Conservation (phyloP, 2,888 invertebrate species). For the Euzophera pinguis region DNA sequence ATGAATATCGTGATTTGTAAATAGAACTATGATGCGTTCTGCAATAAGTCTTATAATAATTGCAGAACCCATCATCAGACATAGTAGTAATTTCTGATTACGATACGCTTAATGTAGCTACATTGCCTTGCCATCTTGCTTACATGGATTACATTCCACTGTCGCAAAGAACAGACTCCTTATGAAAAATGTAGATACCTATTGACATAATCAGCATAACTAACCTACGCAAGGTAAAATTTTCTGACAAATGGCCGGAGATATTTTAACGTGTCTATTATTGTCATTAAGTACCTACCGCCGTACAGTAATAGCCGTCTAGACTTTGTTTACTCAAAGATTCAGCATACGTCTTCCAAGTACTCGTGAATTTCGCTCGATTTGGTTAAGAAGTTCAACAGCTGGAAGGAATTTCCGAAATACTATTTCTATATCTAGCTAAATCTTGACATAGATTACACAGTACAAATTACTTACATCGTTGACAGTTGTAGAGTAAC, state of each 20-base stretch:
- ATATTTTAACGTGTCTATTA: background rate
- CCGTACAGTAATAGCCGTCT: conserved; percentile 20
- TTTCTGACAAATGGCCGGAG: background rate
- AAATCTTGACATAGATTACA: conserved; percentile 29
- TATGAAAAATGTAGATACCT: background rate
- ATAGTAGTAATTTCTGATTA: conserved; percentile 9
- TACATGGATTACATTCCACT: no score
- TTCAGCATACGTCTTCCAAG: conserved; percentile 1
- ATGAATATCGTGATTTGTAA: background rate
- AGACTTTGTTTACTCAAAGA: conserved; percentile 23
- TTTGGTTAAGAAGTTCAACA: conserved; percentile 4
- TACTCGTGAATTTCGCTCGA: background rate
- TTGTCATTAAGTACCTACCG: background rate
- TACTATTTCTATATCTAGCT: background rate
- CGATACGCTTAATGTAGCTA: background rate
- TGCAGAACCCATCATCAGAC: background rate
- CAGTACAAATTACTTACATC: conserved; percentile 54
- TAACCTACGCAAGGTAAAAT: background rate
- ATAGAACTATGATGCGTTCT: background rate
- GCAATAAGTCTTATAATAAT: no score
- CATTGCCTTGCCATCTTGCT: no score
- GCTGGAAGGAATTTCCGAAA: background rate
- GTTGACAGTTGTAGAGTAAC: conserved; percentile 42
- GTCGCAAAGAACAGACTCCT: background rate
- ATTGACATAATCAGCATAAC: background rate